Percentiles rank a stretch among this genome's conserved stretches.
Evolutionary conservation across 2,113 vertebrate genomes (phyloP).

Genomic region (Mirounga angustirostris): DNA sequence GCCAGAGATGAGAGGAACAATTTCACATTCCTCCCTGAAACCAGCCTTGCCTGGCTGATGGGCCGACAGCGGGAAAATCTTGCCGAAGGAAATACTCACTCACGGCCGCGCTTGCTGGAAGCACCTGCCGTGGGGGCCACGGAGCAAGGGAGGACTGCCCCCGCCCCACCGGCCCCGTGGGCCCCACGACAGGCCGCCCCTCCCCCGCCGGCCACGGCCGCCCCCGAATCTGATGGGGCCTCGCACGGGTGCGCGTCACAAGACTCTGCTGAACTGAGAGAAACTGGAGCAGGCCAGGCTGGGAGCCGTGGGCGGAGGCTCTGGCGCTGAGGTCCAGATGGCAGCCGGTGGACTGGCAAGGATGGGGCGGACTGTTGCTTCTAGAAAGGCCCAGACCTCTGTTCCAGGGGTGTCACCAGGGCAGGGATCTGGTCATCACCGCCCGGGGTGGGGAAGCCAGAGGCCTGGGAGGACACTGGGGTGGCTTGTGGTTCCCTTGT

Average conservation of each 20-base stretch:
- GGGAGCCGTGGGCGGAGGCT: not conserved
- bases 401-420: not conserved
- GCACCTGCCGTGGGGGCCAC: not conserved
- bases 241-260: rapidly evolving
- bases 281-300: rapidly evolving
- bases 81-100: not conserved
- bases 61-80: rapidly evolving
- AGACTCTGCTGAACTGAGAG: not conserved
- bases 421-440: not conserved
- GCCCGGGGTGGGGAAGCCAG: too few relatives aligned
- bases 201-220: rapidly evolving
- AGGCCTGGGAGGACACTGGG: rapidly evolving
- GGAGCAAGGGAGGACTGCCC: not conserved
- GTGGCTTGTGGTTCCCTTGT: too few relatives aligned
- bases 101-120: too few relatives aligned
- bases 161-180: rapidly evolving
- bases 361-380: not conserved
- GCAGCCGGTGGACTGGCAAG: rapidly evolving
- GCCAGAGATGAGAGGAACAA: not conserved
- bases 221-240: rapidly evolving
- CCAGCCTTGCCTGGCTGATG: not conserved
- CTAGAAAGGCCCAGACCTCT: not conserved
- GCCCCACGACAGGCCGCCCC: not conserved
- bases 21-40: not conserved
- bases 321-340: not conserved